A percentile compares a stretch with the other conserved stretches of the same genome.
Conservation (phyloP, 2,888 invertebrate species). For the Apotomis capreana region DNA sequence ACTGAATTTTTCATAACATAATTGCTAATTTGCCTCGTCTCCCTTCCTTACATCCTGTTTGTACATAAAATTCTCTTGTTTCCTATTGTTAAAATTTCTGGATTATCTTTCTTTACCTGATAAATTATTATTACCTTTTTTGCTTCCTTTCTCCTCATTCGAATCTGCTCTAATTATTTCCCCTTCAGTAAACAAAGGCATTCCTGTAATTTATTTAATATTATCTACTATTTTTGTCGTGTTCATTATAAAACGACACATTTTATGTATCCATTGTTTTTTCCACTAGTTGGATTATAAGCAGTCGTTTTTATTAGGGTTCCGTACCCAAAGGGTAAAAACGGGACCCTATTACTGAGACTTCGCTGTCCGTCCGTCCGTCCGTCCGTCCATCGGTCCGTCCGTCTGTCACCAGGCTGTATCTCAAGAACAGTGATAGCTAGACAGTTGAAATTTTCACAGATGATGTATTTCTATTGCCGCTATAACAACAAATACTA, state of each 20-base stretch:
- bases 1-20: conserved; percentile 74
- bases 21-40: conserved; percentile 77
- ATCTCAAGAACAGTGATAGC: no score
- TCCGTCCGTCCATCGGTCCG: no score
- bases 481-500: no score
- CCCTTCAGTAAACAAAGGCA: conserved; percentile 74
- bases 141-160: conserved; percentile 62
- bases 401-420: no score
- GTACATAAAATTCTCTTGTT: conserved; percentile 56
- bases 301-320: no score
- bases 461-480: no score
- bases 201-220: conserved; percentile 49
- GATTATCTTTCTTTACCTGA: conserved; percentile 75
- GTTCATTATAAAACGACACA: conserved; percentile 9
- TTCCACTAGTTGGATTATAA: not conserved
- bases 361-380: no score
- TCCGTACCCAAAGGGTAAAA: no score
- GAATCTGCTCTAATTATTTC: conserved; percentile 77
- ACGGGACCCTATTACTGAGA: no score
- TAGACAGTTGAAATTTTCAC: no score
- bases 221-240: conserved; percentile 36
- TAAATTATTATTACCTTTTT: conserved; percentile 71
- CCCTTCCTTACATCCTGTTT: conserved; percentile 56
- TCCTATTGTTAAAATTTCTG: conserved; percentile 68
- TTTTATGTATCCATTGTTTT: not conserved